Evolutionary conservation across 1,140 invertebrate species (phyloP).

Genomic region (Zaprionus africanus): DNA sequence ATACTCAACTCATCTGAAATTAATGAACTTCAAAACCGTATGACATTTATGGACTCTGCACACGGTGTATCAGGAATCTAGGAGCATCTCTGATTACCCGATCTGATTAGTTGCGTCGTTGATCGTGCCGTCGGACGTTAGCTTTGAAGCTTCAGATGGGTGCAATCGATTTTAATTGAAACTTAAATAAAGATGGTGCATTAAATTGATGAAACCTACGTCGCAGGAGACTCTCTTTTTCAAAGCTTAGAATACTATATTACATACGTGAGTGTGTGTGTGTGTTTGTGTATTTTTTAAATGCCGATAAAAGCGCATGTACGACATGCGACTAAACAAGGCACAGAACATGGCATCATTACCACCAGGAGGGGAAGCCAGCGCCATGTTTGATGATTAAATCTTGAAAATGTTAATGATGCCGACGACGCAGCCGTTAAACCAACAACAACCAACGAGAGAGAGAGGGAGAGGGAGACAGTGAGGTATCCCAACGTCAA

Average conservation of each 20-base stretch:
- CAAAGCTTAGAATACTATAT: slow-evolving; percentile 1
- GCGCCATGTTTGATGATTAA: slow-evolving; percentile 83
- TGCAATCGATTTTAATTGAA: slow-evolving; percentile 29
- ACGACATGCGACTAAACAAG: slow-evolving; percentile 78
- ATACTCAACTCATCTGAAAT: background rate
- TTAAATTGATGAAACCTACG: slow-evolving; percentile 54
- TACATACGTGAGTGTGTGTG: background rate
- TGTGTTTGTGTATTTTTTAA: slow-evolving; percentile 62
- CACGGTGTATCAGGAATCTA: background rate
- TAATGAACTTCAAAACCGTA: background rate
- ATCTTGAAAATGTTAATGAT: slow-evolving; percentile 81
- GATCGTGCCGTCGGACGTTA: background rate
- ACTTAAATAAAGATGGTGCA: slow-evolving; percentile 35
- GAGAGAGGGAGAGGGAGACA: background rate
- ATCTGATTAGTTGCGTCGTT: background rate
- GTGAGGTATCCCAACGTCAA: background rate
- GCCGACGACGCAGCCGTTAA: slow-evolving; percentile 72
- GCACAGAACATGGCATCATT: slow-evolving; percentile 78
- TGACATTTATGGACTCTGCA: background rate
- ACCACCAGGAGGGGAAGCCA: slow-evolving; percentile 61
- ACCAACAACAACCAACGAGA: slow-evolving; percentile 34
- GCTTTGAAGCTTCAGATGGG: slow-evolving; percentile 8
- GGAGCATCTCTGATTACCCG: slow-evolving; percentile 4
- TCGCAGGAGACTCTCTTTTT: slow-evolving; percentile 7
- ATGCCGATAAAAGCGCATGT: slow-evolving; percentile 82